Evolutionary conservation across 1,140 invertebrate genomes (phyloP), one percentile per base, ranked within the genome.

Genomic region (Venturia canescens): DNA sequence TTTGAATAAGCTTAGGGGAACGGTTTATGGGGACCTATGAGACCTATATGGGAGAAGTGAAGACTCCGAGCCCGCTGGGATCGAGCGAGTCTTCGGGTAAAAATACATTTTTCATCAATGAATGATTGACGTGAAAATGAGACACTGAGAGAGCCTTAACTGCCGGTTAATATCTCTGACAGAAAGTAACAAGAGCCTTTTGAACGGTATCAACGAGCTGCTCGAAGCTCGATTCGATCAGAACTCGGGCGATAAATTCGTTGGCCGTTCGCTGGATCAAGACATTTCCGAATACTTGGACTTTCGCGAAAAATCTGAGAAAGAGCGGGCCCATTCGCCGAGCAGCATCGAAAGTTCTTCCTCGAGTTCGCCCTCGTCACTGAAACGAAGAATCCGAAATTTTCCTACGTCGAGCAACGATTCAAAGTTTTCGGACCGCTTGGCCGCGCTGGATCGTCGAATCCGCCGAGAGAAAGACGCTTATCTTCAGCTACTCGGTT

Each of bases 341-440:
- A 15, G 15, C 21, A 21, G 23, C 57, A 66, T 57, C 7, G 77
- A 66, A 60, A 81, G 53, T 23, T 84, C 86, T 23, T 69, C 13
- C 26, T 78, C 27, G 7, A 87, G 85, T 48, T 87, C 86, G 3
- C 75, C 83, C 2, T 84, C 83, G 1, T 83, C 85, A 15, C 80
- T 89, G 44, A 87, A 81, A 31, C 79, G 60, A 29, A 83, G 81
- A 66, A 78, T 89, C n/a, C 82, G 82, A 21, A 82, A 82, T 77
- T 72, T 86, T 11, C 82, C 86, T 13, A 80, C 84, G 2, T 77
- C 83, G n/a, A 79, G 82, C 48, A 79, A 84, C n/a, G 44, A 38
- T 3, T 18, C 27, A 11, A 75, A 50, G 11, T 63, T 84, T 0
- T 63, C 80, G 3, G 83, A 82, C 77, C 83, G 74, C 13, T 53